Percentiles rank a stretch among this genome's conserved stretches.
phyloP scores from a whole-genome alignment of 2,888 invertebrate species.

The Cartodere bifasciata region DNA sequence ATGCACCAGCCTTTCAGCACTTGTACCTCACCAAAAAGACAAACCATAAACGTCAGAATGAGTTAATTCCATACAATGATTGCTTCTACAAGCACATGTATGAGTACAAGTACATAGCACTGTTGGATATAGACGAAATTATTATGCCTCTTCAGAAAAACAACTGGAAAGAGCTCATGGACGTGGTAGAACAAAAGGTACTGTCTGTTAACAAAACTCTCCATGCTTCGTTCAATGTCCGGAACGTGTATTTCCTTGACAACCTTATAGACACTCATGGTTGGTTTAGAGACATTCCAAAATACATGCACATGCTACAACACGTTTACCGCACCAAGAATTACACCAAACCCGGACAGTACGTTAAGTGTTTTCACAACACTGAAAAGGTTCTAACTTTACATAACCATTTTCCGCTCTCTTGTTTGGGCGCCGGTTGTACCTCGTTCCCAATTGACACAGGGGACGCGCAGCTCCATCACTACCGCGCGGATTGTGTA shows the following conservation, averaged over 20 bases:
- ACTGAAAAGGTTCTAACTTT: conserved; percentile 77
- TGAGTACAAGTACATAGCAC: conserved; percentile 77
- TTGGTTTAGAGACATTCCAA: conserved; percentile 68
- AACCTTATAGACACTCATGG: conserved; percentile 70
- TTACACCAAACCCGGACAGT: conserved; percentile 86
- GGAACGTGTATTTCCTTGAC: conserved; percentile 88
- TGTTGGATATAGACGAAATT: conserved; percentile 88
- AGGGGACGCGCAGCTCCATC: conserved; percentile 76
- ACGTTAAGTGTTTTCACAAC: conserved; percentile 90
- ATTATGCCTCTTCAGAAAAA: conserved; percentile 72
- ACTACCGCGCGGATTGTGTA: conserved; percentile 88
- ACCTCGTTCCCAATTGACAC: conserved; percentile 76
- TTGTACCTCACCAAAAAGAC: conserved; percentile 82
- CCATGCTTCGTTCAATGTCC: conserved; percentile 72
- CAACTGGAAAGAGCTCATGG: conserved; percentile 69
- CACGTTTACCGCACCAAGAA: conserved; percentile 83
- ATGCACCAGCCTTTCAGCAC: conserved; percentile 78
- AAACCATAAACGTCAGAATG: conserved; percentile 88
- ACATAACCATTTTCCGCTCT: conserved; percentile 87
- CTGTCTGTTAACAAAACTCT: conserved; percentile 52
- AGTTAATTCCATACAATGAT: conserved; percentile 92
- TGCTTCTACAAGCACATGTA: conserved; percentile 89
- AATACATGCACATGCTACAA: conserved; percentile 88
- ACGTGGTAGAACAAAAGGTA: conserved; percentile 46
- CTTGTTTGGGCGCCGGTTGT: conserved; percentile 70